Evolutionary conservation across 2,113 vertebrate genomes (phyloP).

Genomic region (Ciconia stormi): DNA sequence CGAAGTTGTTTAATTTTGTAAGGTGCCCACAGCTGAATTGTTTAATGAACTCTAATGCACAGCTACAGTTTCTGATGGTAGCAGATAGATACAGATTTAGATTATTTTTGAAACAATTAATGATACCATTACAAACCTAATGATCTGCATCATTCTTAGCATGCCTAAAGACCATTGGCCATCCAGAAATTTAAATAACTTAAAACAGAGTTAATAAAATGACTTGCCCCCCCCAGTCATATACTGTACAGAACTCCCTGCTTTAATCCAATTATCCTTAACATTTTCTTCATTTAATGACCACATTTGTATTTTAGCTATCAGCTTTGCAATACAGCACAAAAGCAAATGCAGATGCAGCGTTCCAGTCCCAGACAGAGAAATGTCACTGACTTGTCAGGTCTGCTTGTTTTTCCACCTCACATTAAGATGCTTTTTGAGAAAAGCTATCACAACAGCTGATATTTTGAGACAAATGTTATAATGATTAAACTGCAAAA

Average conservation of each 20-base stretch:
- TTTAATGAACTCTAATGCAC: neutral
- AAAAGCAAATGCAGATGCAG: neutral
- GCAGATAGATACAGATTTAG: neutral
- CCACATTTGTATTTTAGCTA: neutral
- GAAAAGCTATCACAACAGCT: neutral
- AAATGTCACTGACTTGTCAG: constrained; percentile 17
- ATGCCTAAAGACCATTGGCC: neutral
- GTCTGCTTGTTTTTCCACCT: neutral
- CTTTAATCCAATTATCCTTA: constrained; percentile 18
- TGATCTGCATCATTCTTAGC: neutral
- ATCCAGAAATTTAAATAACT: constrained; percentile 22
- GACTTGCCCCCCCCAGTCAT: neutral
- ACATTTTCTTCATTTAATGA: neutral
- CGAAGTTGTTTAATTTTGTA: constrained; percentile 29
- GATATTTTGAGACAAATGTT: neutral
- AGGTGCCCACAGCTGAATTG: constrained; percentile 4
- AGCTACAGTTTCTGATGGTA: neutral
- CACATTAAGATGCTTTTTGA: neutral
- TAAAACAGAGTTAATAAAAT: neutral
- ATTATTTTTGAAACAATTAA: constrained; percentile 50
- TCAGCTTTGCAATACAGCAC: neutral
- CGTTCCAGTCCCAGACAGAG: neutral
- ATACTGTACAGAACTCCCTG: neutral
- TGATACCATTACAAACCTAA: constrained; percentile 23
- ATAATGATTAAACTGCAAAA: neutral